Evolutionary conservation across 2,797 vertebrate genomes (phyloP).

Genomic region (Microcaecilia unicolor): DNA sequence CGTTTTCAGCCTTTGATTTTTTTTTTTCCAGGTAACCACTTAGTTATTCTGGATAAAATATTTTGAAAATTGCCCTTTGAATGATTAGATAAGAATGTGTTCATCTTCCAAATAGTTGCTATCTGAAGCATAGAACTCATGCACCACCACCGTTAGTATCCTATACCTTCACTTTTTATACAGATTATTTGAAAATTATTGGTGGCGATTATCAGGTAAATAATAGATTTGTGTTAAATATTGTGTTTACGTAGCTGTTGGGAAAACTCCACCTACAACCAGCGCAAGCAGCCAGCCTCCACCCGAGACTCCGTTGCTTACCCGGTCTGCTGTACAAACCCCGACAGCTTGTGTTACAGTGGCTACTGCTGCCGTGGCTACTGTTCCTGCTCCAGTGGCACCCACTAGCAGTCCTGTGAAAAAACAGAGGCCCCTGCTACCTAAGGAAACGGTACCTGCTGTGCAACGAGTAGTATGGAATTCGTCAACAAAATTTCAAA

Average conservation of each 20-base stretch:
- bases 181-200: too few relatives aligned
- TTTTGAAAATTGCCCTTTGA: too few relatives aligned
- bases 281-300: constrained; percentile 55
- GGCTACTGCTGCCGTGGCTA: constrained; percentile 50
- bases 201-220: neutral
- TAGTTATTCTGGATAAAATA: too few relatives aligned
- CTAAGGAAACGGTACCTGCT: constrained; percentile 82
- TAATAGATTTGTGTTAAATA: too few relatives aligned
- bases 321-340: constrained; percentile 59
- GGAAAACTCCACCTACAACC: constrained; percentile 65
- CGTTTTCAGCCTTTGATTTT: too few relatives aligned
- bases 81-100: neutral
- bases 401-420: constrained; percentile 68
- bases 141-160: too few relatives aligned
- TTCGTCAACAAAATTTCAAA: constrained; percentile 86
- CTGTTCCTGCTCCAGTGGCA: constrained; percentile 39
- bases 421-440: constrained; percentile 93
- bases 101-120: too few relatives aligned
- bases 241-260: too few relatives aligned
- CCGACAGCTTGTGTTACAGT: constrained; percentile 53
- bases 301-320: constrained; percentile 59
- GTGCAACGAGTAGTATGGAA: constrained; percentile 90
- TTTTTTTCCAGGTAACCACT: too few relatives aligned
- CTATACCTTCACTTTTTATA: too few relatives aligned
- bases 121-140: too few relatives aligned